Evolutionary conservation across 2,888 invertebrate species (phyloP), one percentile per base, ranked within the genome.

Genomic region (Volucella inanis): DNA sequence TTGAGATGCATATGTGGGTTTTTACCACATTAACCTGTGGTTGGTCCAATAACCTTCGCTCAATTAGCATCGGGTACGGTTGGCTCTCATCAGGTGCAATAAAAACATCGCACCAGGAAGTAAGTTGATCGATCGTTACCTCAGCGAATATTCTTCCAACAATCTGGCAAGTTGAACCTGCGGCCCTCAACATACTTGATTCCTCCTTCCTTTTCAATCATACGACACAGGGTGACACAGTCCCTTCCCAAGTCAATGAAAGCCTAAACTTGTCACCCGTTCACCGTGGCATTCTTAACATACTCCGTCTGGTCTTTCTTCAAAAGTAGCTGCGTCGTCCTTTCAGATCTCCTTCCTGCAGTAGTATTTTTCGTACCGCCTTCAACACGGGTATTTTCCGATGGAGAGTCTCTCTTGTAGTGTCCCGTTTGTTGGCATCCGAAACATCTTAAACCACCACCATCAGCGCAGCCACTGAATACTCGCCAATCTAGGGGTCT

Each of bases 81-180:
- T 57, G 65, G 41, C 50, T 50, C 10, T 49, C 65, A 8, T 65
- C 49, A 18, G 67, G 54, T 18, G 54, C 55, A 8, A 57, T 55
- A 12, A 55, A 38, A 14, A 68, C 10, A 47, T 68, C 68, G 45
- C 68, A 68, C 68, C 68, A 57, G 10, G 47, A 55, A 45, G 31
- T 57, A 14, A 68, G 55, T 14, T 12, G n/a, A 14, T 68, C 47
- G 6, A 45, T 55, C n/a, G 54, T 18, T 18, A 67, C 45, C 18
- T 70, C 57, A 9, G 68, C 55, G 45, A 12, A 43, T 10, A 68
- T n/a, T 45, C 55, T 11, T 9, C 55, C 31, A 6, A 54, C 43
- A 8, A 47, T 57, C 22, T 41, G 22, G 45, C 61, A 61, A n/a
- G 61, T 22, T 31, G 61, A 11, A 12, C 45, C 61, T 15, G 12